Evolutionary conservation across 2,888 invertebrate genomes (phyloP).

Genomic region (Steinernema hermaphroditum): DNA sequence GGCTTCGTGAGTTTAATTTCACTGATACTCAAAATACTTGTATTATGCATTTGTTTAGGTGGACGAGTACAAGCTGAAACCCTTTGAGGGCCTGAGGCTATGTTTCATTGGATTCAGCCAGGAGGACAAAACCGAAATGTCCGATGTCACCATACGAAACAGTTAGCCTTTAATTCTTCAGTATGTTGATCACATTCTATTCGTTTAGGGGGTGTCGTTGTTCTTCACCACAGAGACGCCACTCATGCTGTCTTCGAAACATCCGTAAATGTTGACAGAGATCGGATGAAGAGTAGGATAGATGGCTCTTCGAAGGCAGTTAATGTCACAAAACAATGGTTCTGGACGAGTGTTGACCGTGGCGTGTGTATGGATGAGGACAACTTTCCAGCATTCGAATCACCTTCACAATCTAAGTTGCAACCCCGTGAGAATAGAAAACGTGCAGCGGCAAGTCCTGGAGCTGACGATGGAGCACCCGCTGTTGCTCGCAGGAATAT

Average conservation of each 20-base stretch:
- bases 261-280: not conserved
- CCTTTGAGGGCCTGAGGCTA: constrained; percentile 24
- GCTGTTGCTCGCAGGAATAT: constrained; percentile 1
- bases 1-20: constrained; percentile 28
- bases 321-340: constrained; percentile 75
- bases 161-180: not conserved
- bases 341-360: constrained; percentile 96
- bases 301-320: constrained; percentile 38
- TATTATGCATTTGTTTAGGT: constrained; percentile 9
- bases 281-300: not conserved
- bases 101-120: constrained; percentile 32
- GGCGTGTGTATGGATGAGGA: constrained; percentile 86
- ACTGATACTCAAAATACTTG: not conserved
- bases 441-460: constrained; percentile 16
- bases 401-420: not conserved
- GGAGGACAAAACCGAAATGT: constrained; percentile 24
- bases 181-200: no score
- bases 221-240: constrained; percentile 16
- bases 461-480: not conserved
- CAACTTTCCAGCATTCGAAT: constrained; percentile 73
- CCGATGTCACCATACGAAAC: constrained; percentile 12
- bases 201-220: constrained; percentile 32
- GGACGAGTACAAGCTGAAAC: constrained; percentile 21
- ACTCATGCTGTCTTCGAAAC: constrained; percentile 30
- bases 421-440: constrained; percentile 24